phyloP scores from a whole-genome alignment of 2,797 vertebrate species.

The Ficedula albicollis region DNA sequence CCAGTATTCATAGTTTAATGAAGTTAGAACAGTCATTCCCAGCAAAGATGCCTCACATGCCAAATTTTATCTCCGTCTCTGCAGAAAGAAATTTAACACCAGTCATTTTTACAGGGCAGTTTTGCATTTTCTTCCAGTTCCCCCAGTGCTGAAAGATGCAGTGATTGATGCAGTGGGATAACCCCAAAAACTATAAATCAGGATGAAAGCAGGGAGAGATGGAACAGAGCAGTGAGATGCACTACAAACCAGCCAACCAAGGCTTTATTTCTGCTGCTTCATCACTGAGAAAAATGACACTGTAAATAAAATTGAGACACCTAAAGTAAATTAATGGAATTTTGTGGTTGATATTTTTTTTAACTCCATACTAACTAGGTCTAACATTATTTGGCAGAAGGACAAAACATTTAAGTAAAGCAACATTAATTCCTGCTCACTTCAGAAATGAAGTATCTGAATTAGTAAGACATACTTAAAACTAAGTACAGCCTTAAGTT shows the following conservation, averaged over 20 bases:
- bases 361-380: background rate
- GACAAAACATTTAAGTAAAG: background rate
- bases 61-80: slow-evolving; percentile 8
- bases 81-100: background rate
- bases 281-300: background rate
- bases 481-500: background rate
- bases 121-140: background rate
- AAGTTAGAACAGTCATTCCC: background rate
- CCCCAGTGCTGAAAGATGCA: background rate
- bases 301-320: background rate
- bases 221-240: background rate
- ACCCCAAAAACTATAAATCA: background rate
- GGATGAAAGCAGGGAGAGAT: background rate
- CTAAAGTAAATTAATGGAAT: background rate
- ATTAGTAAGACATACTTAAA: background rate
- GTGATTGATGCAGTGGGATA: background rate
- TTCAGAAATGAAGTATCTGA: background rate
- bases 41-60: background rate
- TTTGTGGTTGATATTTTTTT: background rate
- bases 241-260: background rate
- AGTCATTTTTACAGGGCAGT: background rate
- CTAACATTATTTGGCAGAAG: background rate
- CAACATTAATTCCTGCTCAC: background rate
- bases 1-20: background rate
- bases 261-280: slow-evolving; percentile 27